phyloP scores from a whole-genome alignment of 2,113 vertebrate species.

The Sisor rabdophorus region DNA sequence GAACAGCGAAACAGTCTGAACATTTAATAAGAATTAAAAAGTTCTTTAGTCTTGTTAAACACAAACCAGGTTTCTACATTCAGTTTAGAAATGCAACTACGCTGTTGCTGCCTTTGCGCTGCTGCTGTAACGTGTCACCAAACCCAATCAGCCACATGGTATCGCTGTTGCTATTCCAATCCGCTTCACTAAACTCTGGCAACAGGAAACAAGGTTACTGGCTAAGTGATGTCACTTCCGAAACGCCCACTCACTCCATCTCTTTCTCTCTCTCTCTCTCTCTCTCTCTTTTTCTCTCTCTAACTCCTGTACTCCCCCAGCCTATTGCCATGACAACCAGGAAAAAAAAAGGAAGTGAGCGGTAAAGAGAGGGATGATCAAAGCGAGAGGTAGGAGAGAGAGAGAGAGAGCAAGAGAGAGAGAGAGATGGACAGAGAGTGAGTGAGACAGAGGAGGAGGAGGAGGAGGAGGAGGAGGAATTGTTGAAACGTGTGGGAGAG shows the following conservation, averaged over 20 bases:
- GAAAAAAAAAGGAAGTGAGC: conserved; percentile 79
- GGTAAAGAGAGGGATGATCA: conserved; percentile 74
- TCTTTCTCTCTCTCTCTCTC: conserved; percentile 52
- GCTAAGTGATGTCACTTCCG: conserved; percentile 81
- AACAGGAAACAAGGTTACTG: conserved; percentile 79
- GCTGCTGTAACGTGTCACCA: conserved; percentile 50
- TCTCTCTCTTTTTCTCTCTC: conserved; percentile 56
- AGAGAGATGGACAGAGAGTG: conserved; percentile 24
- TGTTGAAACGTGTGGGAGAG: conserved; percentile 37
- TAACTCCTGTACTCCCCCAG: conserved; percentile 75
- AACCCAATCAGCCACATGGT: conserved; percentile 68
- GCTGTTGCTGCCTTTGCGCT: neutral
- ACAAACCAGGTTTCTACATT: too few relatives aligned
- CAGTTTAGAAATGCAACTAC: neutral
- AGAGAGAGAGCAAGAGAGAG: conserved; percentile 32
- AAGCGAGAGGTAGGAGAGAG: conserved; percentile 53
- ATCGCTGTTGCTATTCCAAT: conserved; percentile 71
- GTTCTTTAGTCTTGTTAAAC: too few relatives aligned
- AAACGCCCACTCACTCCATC: conserved; percentile 72
- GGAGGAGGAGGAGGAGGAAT: conserved; percentile 45
- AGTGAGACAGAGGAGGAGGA: conserved; percentile 25
- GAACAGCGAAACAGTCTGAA: too few relatives aligned
- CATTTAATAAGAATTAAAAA: too few relatives aligned
- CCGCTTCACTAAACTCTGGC: conserved; percentile 61
- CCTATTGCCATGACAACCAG: conserved; percentile 79